Percentiles rank a stretch among this genome's conserved stretches.
Evolutionary conservation across 2,888 invertebrate genomes (phyloP).

Genomic region (Drosophila testacea): DNA sequence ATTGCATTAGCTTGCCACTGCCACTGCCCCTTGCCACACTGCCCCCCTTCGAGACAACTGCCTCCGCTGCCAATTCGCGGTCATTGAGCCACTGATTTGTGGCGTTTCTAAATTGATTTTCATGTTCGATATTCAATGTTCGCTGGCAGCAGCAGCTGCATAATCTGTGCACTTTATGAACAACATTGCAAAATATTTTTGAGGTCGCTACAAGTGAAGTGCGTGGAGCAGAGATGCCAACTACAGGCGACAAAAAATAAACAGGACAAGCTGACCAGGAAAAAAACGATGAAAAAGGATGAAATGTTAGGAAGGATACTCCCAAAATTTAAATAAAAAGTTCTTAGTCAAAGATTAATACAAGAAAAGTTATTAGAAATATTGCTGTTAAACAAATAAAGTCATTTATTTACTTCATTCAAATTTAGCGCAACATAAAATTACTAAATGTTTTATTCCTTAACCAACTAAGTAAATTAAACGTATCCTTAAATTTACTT

Average conservation of each 20-base stretch:
- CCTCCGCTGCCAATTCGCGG: conserved; percentile 50
- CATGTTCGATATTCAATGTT: conserved; percentile 62
- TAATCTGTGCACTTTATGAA: conserved; percentile 72
- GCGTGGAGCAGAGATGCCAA: conserved; percentile 21
- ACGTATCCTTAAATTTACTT: too few species aligned
- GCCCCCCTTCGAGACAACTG: neutral
- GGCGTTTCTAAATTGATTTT: conserved; percentile 78
- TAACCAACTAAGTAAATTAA: too few species aligned
- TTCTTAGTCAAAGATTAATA: too few species aligned
- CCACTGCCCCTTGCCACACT: conserved; percentile 22
- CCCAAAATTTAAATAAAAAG: too few species aligned
- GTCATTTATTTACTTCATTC: too few species aligned
- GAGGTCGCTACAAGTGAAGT: conserved; percentile 35
- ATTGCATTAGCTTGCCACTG: conserved; percentile 44
- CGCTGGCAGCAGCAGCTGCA: conserved; percentile 55
- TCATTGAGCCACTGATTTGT: conserved; percentile 80
- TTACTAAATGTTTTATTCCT: too few species aligned
- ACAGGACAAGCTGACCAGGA: too few species aligned
- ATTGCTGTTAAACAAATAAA: too few species aligned
- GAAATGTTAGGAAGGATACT: neutral
- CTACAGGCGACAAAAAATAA: too few species aligned
- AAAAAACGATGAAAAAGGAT: neutral
- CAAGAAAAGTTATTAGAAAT: too few species aligned
- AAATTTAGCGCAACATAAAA: too few species aligned
- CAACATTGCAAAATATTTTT: conserved; percentile 52